phyloP scores from a whole-genome alignment of 2,113 vertebrate genomes.

The Acrocephalus kingi region DNA sequence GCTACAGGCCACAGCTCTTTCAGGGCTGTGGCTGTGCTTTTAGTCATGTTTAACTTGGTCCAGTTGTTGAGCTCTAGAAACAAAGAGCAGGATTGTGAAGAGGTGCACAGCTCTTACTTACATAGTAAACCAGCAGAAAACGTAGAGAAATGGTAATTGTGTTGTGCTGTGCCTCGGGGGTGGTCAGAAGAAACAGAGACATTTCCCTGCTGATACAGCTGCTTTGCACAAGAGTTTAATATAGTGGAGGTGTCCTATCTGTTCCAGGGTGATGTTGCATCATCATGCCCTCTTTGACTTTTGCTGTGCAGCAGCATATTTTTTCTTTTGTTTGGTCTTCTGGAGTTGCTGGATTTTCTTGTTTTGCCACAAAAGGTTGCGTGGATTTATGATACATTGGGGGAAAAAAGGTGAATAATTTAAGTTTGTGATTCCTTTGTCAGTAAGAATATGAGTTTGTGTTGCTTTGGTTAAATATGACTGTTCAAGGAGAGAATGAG shows the following conservation, averaged over 20 bases:
- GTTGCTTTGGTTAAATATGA: not conserved
- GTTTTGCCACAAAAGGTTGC: not conserved
- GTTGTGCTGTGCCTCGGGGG: not conserved
- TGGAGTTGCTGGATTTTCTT: not conserved
- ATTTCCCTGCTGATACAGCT: not conserved
- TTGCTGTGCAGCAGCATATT: fast-evolving
- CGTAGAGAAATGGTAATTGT: not conserved
- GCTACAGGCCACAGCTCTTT: not conserved
- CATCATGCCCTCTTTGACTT: not conserved
- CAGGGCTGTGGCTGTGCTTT: not conserved
- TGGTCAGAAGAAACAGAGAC: not conserved
- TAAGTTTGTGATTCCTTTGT: not conserved
- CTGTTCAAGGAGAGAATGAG: not conserved
- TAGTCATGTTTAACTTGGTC: not conserved
- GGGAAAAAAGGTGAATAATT: not conserved
- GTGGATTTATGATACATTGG: not conserved
- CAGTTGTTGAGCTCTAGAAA: not conserved
- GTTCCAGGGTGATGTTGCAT: not conserved
- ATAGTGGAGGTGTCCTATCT: not conserved
- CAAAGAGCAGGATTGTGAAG: not conserved
- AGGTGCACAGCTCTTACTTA: not conserved
- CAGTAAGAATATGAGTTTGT: not conserved
- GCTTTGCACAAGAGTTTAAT: not conserved
- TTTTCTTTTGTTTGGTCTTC: not conserved
- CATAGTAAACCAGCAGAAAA: not conserved